phyloP scores from a whole-genome alignment of 2,113 vertebrate genomes.

The Zeus faber region DNA sequence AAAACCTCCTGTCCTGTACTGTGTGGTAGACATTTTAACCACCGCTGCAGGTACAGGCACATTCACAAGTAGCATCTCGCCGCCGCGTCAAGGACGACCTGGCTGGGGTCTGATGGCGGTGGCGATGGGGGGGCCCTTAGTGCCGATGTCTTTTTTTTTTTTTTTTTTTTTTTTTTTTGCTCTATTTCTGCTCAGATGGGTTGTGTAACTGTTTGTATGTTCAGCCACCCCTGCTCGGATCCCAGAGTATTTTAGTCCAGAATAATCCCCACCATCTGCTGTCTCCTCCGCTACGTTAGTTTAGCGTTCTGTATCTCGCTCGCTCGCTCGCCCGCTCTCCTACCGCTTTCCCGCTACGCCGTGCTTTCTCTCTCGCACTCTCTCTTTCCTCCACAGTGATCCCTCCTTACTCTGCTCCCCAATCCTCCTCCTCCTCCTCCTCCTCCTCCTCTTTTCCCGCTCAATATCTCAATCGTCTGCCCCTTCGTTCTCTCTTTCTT shows the following conservation, averaged over 20 bases:
- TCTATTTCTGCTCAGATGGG: constrained; percentile 73
- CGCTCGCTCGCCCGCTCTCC: constrained; percentile 28
- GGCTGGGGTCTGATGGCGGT: too few species aligned
- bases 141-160: too few species aligned
- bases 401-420: constrained; percentile 1
- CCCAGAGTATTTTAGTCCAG: constrained; percentile 74
- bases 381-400: constrained; percentile 25
- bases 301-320: constrained; percentile 41
- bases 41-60: too few species aligned
- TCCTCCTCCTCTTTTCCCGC: constrained; percentile 19
- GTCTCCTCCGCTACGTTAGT: constrained; percentile 61
- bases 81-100: too few species aligned
- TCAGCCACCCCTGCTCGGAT: constrained; percentile 67
- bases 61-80: too few species aligned
- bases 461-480: too few species aligned
- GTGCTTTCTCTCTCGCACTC: constrained; percentile 2
- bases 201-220: constrained; percentile 65
- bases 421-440: constrained; percentile 5
- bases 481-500: constrained; percentile 23
- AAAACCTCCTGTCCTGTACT: too few species aligned
- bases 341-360: constrained; percentile 1
- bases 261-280: constrained; percentile 81
- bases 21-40: too few species aligned
- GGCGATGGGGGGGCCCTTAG: too few species aligned
- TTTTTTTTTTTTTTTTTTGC: too few species aligned